A percentile compares a stretch with the other conserved stretches of the same genome.
phyloP scores from a whole-genome alignment of 53 echinoderm and acorn worm genomes.

The Antedon mediterranea region DNA sequence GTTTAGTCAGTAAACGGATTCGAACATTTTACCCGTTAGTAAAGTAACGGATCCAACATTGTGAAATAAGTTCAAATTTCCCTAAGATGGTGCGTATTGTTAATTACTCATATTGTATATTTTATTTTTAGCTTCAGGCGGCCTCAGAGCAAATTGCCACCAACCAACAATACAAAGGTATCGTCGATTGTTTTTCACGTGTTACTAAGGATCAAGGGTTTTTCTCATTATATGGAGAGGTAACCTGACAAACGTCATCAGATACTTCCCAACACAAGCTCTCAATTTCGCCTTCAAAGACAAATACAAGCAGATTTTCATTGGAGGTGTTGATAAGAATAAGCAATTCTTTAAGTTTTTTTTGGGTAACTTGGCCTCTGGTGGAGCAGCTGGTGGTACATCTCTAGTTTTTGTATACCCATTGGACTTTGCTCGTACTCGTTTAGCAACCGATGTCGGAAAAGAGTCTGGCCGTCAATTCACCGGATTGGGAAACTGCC shows the following conservation, averaged over 20 bases:
- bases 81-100: too few species aligned
- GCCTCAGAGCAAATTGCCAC: constrained; percentile 75
- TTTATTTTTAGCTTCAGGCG: constrained; percentile 29
- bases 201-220: constrained; percentile 77
- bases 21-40: too few species aligned
- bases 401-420: constrained; percentile 90
- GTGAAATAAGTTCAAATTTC: too few species aligned
- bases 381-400: constrained; percentile 89
- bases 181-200: constrained; percentile 69
- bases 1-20: too few species aligned
- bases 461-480: constrained; percentile 47
- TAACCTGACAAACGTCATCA: constrained; percentile 82
- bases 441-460: constrained; percentile 83
- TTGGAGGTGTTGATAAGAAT: constrained; percentile 72
- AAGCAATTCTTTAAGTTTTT: constrained; percentile 80
- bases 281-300: constrained; percentile 23
- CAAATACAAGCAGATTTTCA: constrained; percentile 89
- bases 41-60: too few species aligned
- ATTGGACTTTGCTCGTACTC: constrained; percentile 82
- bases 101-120: too few species aligned
- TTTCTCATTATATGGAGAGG: constrained; percentile 77
- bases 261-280: constrained; percentile 86
- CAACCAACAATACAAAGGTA: constrained; percentile 86
- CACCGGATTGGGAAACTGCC: constrained; percentile 64
- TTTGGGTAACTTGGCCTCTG: constrained; percentile 81